Evolutionary conservation across 2,113 vertebrate species (phyloP), one percentile per base, ranked within the genome.

Genomic region (Xenus cinereus): DNA sequence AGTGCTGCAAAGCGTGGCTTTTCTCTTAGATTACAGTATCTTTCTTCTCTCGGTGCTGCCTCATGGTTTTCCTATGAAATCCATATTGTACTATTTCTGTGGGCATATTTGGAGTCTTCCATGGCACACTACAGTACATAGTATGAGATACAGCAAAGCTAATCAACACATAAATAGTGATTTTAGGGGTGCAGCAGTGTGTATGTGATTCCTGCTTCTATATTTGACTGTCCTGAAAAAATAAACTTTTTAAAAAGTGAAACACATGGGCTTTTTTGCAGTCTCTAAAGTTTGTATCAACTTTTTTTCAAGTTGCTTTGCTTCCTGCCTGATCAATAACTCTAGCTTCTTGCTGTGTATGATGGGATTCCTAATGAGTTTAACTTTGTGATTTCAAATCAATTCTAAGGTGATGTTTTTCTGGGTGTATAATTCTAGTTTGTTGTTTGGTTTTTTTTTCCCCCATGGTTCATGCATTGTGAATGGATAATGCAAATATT

Each of bases 51-150:
- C 53, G 12, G 6, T 73, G 13, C 50, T 86, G 12, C 33, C 18
- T 84, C 5, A 4, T 37, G 3, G 7, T 54, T 57, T 91, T 37
- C 62, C 48, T 73, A 28, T 35, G 33, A 71, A 94, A 57, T 67
- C 37, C 2, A 0, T 54, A 3, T 26, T 48, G 10, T 69, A 43
- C 12, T 18, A 4, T 62, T 77, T 30, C 11, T 30, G 4, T 4
- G 76, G 17, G 11, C 72, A 0, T 37, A 7, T 20, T 24, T 28
- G 48, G 12, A 4, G 3, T 73, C 33, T 82, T 48, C 15, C 9
- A 6, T 80, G 22, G 41, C 32, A 74, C 4, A 1, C 12, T 51
- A 37, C 37, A 77, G n/a, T 71, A 33, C 2, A 0, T 62, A 1
- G 2, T 35, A 16, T 50, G 50, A 86, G 60, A 18, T 60, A 14